Conservation (phyloP, 2,797 vertebrate species). For the Gallinago nigripennis region DNA sequence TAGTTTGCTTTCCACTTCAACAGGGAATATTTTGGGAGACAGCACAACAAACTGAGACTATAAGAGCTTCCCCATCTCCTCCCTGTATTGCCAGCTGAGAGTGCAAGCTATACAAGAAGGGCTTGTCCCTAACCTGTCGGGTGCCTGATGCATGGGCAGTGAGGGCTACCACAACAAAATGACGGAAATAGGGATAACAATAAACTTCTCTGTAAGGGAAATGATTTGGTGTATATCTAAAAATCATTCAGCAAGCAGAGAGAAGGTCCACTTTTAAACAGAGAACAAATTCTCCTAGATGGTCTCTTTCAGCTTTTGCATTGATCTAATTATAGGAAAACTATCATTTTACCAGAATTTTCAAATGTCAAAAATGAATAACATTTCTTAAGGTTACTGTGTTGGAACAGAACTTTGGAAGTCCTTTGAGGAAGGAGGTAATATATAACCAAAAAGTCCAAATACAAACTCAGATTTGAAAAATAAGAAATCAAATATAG, state of each 20-base stretch:
- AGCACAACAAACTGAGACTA: background rate
- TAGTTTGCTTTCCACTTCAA: background rate
- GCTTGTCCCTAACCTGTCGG: background rate
- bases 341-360: background rate
- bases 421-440: background rate
- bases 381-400: background rate
- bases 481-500: background rate
- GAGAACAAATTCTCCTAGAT: constrained; percentile 10
- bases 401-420: background rate
- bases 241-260: background rate
- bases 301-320: background rate
- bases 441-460: background rate
- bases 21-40: background rate
- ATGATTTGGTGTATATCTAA: background rate
- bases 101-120: background rate
- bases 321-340: constrained; percentile 16
- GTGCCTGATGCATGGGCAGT: background rate
- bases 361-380: constrained; percentile 23
- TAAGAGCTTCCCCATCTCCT: background rate
- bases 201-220: background rate
- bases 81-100: background rate
- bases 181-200: background rate
- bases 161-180: background rate
- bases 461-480: background rate
- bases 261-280: background rate